Percentiles rank a stretch among this genome's conserved stretches.
phyloP scores from a whole-genome alignment of 2,888 invertebrate species.

The Stenichneumon culpator region DNA sequence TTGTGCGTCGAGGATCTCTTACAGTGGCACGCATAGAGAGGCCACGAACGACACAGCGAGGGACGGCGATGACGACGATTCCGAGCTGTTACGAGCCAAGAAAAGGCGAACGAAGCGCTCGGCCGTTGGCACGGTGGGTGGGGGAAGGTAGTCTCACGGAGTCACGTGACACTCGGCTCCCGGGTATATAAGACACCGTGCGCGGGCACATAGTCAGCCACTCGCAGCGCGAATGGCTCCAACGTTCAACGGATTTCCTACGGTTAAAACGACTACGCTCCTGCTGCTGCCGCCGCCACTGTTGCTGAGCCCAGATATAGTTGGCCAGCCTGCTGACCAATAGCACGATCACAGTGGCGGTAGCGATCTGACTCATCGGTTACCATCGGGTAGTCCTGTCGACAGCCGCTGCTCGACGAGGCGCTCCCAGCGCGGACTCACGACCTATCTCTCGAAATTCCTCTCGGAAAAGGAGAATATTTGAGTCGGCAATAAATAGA shows the following conservation, averaged over 20 bases:
- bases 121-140: conserved; percentile 9
- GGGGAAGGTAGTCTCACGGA: conserved; percentile 52
- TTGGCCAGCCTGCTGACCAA: conserved; percentile 28
- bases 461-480: conserved; percentile 35
- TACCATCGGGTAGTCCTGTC: conserved; percentile 1
- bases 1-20: background rate
- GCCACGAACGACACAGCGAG: conserved; percentile 29
- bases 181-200: conserved; percentile 80
- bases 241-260: conserved; percentile 60
- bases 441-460: conserved; percentile 22
- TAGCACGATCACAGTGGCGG: conserved; percentile 10
- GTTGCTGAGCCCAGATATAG: background rate
- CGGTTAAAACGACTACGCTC: conserved; percentile 2
- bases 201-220: conserved; percentile 77
- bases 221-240: conserved; percentile 79
- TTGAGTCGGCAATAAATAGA: conserved; percentile 21
- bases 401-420: conserved; percentile 21
- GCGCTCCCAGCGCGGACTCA: conserved; percentile 10
- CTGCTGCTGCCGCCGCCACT: background rate
- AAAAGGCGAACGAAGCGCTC: conserved; percentile 20
- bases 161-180: conserved; percentile 67
- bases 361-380: conserved; percentile 47
- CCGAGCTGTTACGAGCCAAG: conserved; percentile 39
- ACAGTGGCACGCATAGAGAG: background rate
- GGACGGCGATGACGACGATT: conserved; percentile 32